These are phyloP conservation scores for Cheumatopsyche charites DNA, from an alignment of 1,140 invertebrate species.

Conservation along the genomic window DNA sequence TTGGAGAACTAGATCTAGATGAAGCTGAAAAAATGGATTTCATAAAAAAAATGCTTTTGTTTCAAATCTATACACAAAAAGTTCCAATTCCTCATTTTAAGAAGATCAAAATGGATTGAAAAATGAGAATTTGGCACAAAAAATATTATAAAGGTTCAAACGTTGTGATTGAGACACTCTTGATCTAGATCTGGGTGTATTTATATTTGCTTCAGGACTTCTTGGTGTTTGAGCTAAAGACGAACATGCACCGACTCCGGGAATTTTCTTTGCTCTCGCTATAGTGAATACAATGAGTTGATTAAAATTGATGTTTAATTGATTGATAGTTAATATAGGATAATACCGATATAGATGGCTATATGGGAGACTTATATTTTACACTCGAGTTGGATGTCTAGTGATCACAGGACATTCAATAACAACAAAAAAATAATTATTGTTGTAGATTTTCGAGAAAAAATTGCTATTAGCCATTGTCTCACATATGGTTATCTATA, in stretches of 20 bases:
- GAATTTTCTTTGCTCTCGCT: conserved; percentile 70
- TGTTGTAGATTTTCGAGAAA: too few species aligned
- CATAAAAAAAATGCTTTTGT: conserved; percentile 32
- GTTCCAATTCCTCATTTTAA: too few species aligned
- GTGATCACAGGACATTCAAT: too few species aligned
- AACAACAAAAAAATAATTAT: too few species aligned
- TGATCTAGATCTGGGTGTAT: conserved; percentile 61
- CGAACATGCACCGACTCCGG: conserved; percentile 54
- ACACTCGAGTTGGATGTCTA: too few species aligned
- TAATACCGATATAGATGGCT: too few species aligned
- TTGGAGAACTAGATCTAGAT: conserved; percentile 86
- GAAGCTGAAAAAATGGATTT: conserved; percentile 64
- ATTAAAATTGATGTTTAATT: too few species aligned
- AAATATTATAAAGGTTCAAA: conserved; percentile 55
- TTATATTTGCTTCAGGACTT: conserved; percentile 70
- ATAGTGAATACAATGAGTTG: conserved; percentile 28
- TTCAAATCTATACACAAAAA: too few species aligned
- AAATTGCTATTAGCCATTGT: too few species aligned
- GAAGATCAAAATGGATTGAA: not conserved
- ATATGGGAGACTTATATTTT: too few species aligned
- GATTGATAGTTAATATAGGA: too few species aligned
- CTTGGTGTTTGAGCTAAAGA: conserved; percentile 60
- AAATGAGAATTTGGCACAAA: conserved; percentile 20
- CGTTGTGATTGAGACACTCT: conserved; percentile 90
- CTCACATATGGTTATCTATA: too few species aligned